Percentiles rank a stretch among this genome's conserved stretches.
phyloP scores from a whole-genome alignment of 1,140 invertebrate genomes.

The fruit fly (Drosophila melanogaster) region Release_6_plus_ISO1_MT NT_033777.3:19067501-19068000 shows the following conservation, averaged over 20 bases:
- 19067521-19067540: constrained; percentile 8
- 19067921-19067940: constrained; percentile 48
- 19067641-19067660: constrained; percentile 39
- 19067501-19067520: not conserved
- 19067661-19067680: constrained; percentile 53
- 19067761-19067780: constrained; percentile 13
- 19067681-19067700: constrained; percentile 34
- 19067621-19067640: constrained; percentile 11
- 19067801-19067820: constrained; percentile 46
- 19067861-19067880: constrained; percentile 40
- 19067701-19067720: not conserved
- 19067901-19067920: constrained; percentile 38
- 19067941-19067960: constrained; percentile 24
- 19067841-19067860: constrained; percentile 36
- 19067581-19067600: constrained; percentile 9
- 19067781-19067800: constrained; percentile 10
- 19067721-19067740: constrained; percentile 4
- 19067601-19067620: constrained; percentile 24
- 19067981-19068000: constrained; percentile 39
- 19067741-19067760: constrained; percentile 25
- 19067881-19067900: constrained; percentile 7
- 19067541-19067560: constrained; percentile 39
- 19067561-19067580: constrained; percentile 37
- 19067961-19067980: constrained; percentile 32
- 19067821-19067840: constrained; percentile 26